phyloP scores from a whole-genome alignment of 2,888 invertebrate species.

The Drosophila anceps region DNA sequence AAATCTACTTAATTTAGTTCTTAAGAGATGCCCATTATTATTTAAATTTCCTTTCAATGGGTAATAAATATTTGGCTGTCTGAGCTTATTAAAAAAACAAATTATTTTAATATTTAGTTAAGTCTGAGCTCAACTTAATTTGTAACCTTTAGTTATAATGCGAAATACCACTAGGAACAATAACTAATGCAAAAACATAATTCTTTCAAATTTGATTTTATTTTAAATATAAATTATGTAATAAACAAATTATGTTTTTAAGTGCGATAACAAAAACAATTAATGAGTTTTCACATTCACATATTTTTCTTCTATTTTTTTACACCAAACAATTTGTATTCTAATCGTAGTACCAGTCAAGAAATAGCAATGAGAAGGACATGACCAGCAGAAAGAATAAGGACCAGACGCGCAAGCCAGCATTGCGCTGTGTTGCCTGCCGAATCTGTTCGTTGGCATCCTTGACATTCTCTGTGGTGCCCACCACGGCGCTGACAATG shows the following conservation, averaged over 20 bases:
- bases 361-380: conserved; percentile 97
- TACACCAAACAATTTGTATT: conserved; percentile 32
- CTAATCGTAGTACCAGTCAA: conserved; percentile 99
- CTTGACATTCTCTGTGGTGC: conserved; percentile 97
- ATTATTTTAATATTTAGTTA: conserved; percentile 10
- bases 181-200: neutral
- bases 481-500: conserved; percentile 94
- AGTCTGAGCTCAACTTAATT: conserved; percentile 36
- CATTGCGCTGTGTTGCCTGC: conserved; percentile 98
- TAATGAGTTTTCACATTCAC: conserved; percentile 28
- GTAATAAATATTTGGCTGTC: conserved; percentile 18
- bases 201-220: conserved; percentile 34
- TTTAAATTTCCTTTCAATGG: neutral
- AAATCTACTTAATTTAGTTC: conserved; percentile 23
- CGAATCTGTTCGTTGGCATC: conserved; percentile 99
- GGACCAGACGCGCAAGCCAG: conserved; percentile 96
- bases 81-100: conserved; percentile 20
- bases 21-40: conserved; percentile 2
- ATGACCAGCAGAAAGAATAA: conserved; percentile 97
- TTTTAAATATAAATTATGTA: conserved; percentile 40
- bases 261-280: conserved; percentile 54
- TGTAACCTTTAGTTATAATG: neutral
- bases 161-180: neutral
- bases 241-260: conserved; percentile 62
- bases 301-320: neutral